Conservation (phyloP, 2,113 vertebrate species). For the Phylloscopus trochiloides region DNA sequence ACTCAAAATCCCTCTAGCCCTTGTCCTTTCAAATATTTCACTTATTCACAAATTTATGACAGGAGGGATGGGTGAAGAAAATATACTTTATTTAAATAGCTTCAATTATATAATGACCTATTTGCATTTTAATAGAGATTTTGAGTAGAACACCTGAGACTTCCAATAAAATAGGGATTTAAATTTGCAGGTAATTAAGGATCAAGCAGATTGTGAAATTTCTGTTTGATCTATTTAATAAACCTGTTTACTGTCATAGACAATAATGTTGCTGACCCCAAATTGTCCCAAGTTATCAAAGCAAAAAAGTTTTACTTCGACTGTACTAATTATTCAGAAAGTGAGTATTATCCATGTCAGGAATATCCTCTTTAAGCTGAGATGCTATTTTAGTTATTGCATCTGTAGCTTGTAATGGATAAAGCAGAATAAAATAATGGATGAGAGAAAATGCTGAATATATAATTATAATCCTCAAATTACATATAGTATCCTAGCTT, state of each 20-base stretch:
- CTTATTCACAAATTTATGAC: not conserved
- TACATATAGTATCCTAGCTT: not conserved
- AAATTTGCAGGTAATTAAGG: constrained; percentile 69
- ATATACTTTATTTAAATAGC: constrained; percentile 59
- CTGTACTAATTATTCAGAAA: not conserved
- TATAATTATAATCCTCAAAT: not conserved
- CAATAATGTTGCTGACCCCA: constrained; percentile 28
- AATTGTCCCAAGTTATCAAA: constrained; percentile 14
- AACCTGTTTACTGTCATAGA: constrained; percentile 42
- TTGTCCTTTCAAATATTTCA: constrained; percentile 31
- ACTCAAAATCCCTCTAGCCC: not conserved
- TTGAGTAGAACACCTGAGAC: constrained; percentile 61
- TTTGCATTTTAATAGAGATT: constrained; percentile 75
- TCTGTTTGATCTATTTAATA: constrained; percentile 66
- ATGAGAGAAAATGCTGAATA: not conserved
- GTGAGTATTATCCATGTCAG: not conserved
- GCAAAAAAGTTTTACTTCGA: not conserved
- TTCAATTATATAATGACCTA: constrained; percentile 67
- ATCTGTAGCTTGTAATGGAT: not conserved
- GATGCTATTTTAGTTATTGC: not conserved
- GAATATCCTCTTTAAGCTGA: not conserved
- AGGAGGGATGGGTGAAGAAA: constrained; percentile 5
- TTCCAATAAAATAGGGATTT: constrained; percentile 57
- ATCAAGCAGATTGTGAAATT: constrained; percentile 50
- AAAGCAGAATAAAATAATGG: not conserved